A percentile compares a stretch with the other conserved stretches of the same genome.
These are phyloP conservation scores for Bombus pascuorum DNA, from an alignment of 1,140 invertebrate species.

Conservation along the genomic window DNA sequence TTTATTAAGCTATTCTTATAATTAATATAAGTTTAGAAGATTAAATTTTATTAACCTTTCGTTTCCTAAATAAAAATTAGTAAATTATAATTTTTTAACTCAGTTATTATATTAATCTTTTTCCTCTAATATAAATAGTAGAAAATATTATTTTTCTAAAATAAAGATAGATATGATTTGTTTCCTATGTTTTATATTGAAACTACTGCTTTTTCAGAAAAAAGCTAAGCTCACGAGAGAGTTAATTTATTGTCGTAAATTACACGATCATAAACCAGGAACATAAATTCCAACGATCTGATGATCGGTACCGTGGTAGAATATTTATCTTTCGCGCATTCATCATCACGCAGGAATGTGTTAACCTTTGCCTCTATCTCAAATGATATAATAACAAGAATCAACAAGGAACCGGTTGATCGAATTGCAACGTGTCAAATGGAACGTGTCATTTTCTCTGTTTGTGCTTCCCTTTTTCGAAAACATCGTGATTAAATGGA, in stretches of 20 bases:
- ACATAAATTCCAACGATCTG: neutral
- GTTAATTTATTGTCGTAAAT: neutral
- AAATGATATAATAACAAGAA: conserved; percentile 12
- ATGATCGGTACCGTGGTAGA: neutral
- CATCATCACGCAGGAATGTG: neutral
- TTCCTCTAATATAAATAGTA: too few species aligned
- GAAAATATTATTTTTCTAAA: neutral
- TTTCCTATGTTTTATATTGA: too few species aligned
- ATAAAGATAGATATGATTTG: neutral
- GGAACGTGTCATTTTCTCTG: conserved; percentile 15
- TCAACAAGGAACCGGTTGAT: neutral
- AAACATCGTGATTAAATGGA: neutral
- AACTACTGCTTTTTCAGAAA: too few species aligned
- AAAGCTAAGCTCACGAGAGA: neutral
- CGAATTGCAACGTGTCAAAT: neutral
- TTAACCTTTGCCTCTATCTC: neutral
- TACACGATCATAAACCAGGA: neutral
- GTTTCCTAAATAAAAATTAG: neutral
- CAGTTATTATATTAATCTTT: neutral
- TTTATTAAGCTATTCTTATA: too few species aligned
- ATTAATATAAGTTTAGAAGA: too few species aligned
- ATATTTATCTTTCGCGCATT: neutral
- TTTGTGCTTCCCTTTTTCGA: neutral
- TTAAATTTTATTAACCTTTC: neutral
- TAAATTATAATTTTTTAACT: neutral